Evolutionary conservation across 1,140 invertebrate species (phyloP).

Genomic region (Drosophila mauritiana): DNA sequence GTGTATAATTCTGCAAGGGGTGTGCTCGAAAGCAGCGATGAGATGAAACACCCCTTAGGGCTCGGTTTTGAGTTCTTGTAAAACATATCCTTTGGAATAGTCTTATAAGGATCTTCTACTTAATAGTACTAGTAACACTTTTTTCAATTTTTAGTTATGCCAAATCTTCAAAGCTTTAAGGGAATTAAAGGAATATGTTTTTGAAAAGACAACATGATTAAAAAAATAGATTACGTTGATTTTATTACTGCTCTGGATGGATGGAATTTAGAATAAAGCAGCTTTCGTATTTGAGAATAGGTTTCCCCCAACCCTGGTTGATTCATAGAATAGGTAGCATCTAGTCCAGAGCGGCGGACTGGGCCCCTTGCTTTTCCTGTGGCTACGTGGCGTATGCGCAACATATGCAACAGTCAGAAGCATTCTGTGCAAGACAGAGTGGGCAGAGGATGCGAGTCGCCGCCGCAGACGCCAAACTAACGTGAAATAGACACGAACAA

Average conservation of each 20-base stretch:
- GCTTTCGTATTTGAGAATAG: neutral
- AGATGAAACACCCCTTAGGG: neutral
- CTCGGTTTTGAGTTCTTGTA: neutral
- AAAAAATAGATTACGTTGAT: neutral
- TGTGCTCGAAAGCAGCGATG: conserved; percentile 16
- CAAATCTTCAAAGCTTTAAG: no score
- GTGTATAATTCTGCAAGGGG: neutral
- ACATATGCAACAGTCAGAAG: conserved; percentile 67
- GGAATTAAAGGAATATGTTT: no score
- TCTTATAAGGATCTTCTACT: no score
- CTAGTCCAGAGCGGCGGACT: conserved; percentile 8
- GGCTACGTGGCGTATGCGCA: conserved; percentile 74
- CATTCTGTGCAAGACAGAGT: conserved; percentile 15
- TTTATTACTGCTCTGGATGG: no score
- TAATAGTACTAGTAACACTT: no score
- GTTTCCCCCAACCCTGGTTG: neutral
- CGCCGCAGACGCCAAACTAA: conserved; percentile 79
- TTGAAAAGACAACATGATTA: no score
- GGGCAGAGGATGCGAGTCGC: conserved; percentile 29
- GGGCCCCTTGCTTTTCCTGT: conserved; percentile 23
- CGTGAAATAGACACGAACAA: conserved; percentile 84
- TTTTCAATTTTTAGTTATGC: no score
- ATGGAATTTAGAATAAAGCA: neutral
- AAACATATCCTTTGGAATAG: no score
- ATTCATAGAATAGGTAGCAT: conserved; percentile 17